Evolutionary conservation across 2,113 vertebrate species (phyloP), one percentile per base, ranked within the genome.

Genomic region (Brachyhypopomus gauderio): DNA sequence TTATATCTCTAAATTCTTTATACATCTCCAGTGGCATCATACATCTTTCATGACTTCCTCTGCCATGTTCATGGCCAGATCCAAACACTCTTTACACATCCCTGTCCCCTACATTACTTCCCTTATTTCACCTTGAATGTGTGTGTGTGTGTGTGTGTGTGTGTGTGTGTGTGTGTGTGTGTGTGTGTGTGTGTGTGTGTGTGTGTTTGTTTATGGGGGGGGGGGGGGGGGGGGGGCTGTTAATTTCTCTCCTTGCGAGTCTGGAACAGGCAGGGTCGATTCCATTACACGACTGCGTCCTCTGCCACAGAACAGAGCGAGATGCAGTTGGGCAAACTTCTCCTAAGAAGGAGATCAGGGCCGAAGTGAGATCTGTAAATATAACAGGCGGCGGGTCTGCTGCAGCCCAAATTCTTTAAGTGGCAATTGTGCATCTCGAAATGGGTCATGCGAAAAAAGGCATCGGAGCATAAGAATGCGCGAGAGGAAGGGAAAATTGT

Each of bases 1-100:
- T 93, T 91, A 94, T 93, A 87, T 91, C 89, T 88, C 88, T 94
- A 92, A 94, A 94, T 93, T 93, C 93, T 94, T 94, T 92, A 93
- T 94, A 90, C 87, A 91, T 91, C 91, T 93, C 92, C 89, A 85
- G 90, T 91, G 92, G 91, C 89, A 75, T 86, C 84, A 91, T 93
- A 88, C 90, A 93, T 93, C 87, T 91, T 94, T 94, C 87, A 93
- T 94, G 82, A 74, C 78, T 88, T 91, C 87, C 89, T 92, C 87
- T 22, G 85, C 87, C 77, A 86, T 91, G 86, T 92, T 92, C 88
- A 72, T 86, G 87, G 87, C 85, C 88, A 59, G 90, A 91, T 90
- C 90, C 90, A 90, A 91, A 91, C 91, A 93, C 91, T 87, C 91
- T 93, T 91, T 90, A 92, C 92, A 91, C 85, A 84, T 91, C 88